A percentile compares a stretch with the other conserved stretches of the same genome.
phyloP scores from a whole-genome alignment of 2,888 invertebrate species.

The Panzeria rudis region DNA sequence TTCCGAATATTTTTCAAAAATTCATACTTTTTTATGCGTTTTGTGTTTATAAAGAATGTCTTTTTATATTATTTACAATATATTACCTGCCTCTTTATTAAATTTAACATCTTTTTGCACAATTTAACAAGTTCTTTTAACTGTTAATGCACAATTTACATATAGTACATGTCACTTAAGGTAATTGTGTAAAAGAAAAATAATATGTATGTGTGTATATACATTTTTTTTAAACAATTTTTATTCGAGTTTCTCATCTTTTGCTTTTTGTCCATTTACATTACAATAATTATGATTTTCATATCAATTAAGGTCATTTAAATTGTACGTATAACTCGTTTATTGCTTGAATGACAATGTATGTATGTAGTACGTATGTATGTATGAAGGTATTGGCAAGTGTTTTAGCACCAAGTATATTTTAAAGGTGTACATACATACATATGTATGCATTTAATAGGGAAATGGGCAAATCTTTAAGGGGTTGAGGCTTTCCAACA shows the following conservation, averaged over 20 bases:
- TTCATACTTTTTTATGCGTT: not conserved
- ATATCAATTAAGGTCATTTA: conserved; percentile 69
- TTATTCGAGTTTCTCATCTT: not conserved
- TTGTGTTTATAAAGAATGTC: not conserved
- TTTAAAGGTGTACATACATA: conserved; percentile 2
- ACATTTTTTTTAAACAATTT: conserved; percentile 4
- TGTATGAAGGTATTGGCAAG: conserved; percentile 13
- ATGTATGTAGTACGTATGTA: not conserved
- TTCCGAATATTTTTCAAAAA: conserved; percentile 6
- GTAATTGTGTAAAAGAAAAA: conserved; percentile 35
- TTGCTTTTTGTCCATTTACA: conserved; percentile 42
- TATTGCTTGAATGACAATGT: conserved; percentile 1
- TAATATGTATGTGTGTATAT: not conserved
- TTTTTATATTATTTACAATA: not conserved
- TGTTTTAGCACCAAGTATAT: conserved; percentile 6
- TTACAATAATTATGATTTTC: conserved; percentile 67
- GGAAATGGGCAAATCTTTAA: not conserved
- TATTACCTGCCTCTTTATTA: not conserved
- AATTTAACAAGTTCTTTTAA: conserved; percentile 29
- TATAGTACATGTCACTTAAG: conserved; percentile 32
- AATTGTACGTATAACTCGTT: conserved; percentile 30
- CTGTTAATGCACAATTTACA: conserved; percentile 22
- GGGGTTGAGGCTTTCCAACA: conserved; percentile 5
- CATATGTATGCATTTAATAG: conserved; percentile 1
- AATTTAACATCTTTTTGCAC: conserved; percentile 11